Conservation (phyloP, 2,113 vertebrate species). For the Gorsachius goisagi region DNA sequence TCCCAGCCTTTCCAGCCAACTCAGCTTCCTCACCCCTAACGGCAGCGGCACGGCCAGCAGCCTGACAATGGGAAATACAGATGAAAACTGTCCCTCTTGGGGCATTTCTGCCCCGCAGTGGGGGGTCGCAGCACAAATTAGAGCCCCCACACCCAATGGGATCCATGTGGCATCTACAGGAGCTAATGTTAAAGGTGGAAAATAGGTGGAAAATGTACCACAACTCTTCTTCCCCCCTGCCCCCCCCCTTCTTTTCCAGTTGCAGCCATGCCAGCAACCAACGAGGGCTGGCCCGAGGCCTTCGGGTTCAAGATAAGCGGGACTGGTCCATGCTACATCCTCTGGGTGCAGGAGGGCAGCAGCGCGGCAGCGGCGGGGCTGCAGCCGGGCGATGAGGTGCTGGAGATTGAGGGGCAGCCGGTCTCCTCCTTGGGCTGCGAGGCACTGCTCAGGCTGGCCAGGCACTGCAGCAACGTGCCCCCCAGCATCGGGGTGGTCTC, state of each 20-base stretch:
- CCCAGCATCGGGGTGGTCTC: constrained; percentile 95
- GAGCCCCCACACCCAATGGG: rapidly evolving
- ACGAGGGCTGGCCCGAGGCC: constrained; percentile 93
- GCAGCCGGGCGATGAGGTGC: constrained; percentile 89
- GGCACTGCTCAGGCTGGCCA: constrained; percentile 81
- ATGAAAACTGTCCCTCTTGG: not conserved
- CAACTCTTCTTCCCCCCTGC: no score
- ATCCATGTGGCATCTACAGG: rapidly evolving
- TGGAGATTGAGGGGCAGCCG: constrained; percentile 93
- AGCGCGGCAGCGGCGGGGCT: constrained; percentile 88
- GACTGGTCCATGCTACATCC: constrained; percentile 88
- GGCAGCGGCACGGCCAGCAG: not conserved
- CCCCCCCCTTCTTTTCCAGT: constrained; percentile 57
- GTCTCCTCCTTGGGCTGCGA: constrained; percentile 81
- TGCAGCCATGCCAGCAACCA: constrained; percentile 86
- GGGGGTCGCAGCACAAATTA: rapidly evolving
- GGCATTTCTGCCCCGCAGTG: rapidly evolving
- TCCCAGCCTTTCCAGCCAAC: rapidly evolving
- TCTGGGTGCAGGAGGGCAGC: constrained; percentile 93
- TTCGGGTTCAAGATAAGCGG: constrained; percentile 93
- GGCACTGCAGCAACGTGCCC: constrained; percentile 85
- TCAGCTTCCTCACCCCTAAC: not conserved
- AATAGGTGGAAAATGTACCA: rapidly evolving
- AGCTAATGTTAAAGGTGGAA: not conserved
- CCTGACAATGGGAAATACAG: not conserved